phyloP scores from a whole-genome alignment of 2,113 vertebrate species.

The Abramis brama region DNA sequence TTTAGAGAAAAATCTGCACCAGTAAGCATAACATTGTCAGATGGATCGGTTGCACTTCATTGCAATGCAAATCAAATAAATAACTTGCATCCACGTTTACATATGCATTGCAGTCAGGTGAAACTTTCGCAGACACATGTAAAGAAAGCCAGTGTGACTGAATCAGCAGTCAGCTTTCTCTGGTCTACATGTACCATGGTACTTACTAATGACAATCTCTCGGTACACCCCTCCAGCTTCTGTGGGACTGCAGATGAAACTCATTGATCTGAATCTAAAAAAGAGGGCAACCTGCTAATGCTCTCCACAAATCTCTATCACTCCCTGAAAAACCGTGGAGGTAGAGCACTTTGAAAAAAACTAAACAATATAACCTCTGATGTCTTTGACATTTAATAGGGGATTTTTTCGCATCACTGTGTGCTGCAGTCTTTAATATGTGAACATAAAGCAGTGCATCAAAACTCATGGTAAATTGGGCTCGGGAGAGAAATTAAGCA shows the following conservation, averaged over 20 bases:
- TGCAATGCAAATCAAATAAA: neutral
- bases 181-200: neutral
- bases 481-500: constrained; percentile 53
- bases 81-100: neutral
- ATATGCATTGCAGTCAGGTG: neutral
- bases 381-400: constrained; percentile 47
- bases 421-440: constrained; percentile 49
- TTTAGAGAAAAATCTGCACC: neutral
- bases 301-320: constrained; percentile 16
- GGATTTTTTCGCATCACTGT: constrained; percentile 42
- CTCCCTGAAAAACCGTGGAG: neutral
- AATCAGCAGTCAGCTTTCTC: neutral
- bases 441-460: constrained; percentile 52
- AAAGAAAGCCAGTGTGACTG: neutral
- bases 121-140: neutral
- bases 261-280: constrained; percentile 35
- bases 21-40: neutral
- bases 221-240: constrained; percentile 21
- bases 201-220: constrained; percentile 5
- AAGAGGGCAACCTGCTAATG: constrained; percentile 22
- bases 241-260: neutral
- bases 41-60: neutral
- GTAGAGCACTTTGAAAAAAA: constrained; percentile 27
- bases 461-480: constrained; percentile 51
- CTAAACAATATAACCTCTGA: constrained; percentile 11